Base-by-base conservation (phyloP, 2,888 invertebrate genomes). In the Scaptomyza tumidula region DNA sequence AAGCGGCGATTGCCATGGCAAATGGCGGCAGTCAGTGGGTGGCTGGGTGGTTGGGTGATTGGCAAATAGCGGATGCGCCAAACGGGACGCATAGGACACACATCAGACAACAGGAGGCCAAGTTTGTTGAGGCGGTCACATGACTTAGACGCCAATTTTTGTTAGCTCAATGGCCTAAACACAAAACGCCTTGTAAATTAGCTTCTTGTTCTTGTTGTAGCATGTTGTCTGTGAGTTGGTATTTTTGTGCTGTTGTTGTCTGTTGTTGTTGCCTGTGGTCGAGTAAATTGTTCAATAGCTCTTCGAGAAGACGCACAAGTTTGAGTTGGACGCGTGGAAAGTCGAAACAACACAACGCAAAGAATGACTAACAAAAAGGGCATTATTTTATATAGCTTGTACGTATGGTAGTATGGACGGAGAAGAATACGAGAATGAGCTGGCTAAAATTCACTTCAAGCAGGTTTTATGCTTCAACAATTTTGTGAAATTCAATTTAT, bases 401-500 rank as follows among this genome's bases (percentile, higher is more conserved):
- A 6, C 13, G 35, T 35, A 5, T 16, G 39, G 14, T 39, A n/a
- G 14, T n/a, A 41, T 41, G 16, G 16, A 41, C 41, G 41, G 41
- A 41, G 16, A 41, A 37, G 63, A 35, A 35, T 49, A 49, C 71
- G 75, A 88, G 81, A 86, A 86, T 86, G 85, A 86, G 59, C 88
- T 80, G 86, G 85, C 88, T 88, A 80, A 86, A 85, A 81, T 88
- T 90, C 85, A 87, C 86, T 83, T 88, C 74, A 83, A 90, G 90
- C 91, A 81, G 90, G 90, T 90, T 90, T 90, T 86, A 90, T 90
- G 90, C 91, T 89, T 83, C 88, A 90, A 85, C 90, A 89, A 90
- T 88, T 90, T 90, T 90, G 78, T 90, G 90, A 90, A 90, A 90
- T 90, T 90, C 90, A 90, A 90, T 90, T 90, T 90, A 89, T 87